Evolutionary conservation across 2,113 vertebrate species (phyloP), one percentile per base, ranked within the genome.

Genomic region (Anas platyrhynchos): DNA sequence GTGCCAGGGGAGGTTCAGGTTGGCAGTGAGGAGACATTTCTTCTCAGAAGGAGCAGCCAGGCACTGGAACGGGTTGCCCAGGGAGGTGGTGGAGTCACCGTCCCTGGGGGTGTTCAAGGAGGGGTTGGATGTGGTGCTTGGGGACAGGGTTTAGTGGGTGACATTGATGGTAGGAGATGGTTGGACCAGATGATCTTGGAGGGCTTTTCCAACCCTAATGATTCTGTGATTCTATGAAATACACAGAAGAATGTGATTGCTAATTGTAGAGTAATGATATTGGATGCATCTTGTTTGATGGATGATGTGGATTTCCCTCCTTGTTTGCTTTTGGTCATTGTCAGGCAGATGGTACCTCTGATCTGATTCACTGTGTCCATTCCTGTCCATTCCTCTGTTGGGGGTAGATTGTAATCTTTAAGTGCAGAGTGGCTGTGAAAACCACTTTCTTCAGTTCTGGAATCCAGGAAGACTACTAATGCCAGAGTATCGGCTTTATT

Each of bases 241-340:
- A 44, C 6, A 72, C 5, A 18, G 34, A 71, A 41, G 25, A 58
- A 3, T 62, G 23, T 59, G 38, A 61, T 0, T n/a, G 38, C 9
- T 29, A 48, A 48, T 31, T 43, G 67, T 75, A 75, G 78, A 82
- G 72, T 32, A 73, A 61, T 7, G 29, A 71, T 23, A 21, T 20
- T 22, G 20, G 11, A 76, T 61, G 11, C 32, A 56, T 2, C 32
- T 0, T 0, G 48, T 50, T 50, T 50, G 48, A 23, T 23, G 48
- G 22, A 50, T 50, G 22, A 50, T 50, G 48, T 50, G 48, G 48
- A 23, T 50, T 50, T 50, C 21, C 8, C 31, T 59, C 6, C 10
- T 83, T 1, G 1, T 63, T 88, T 90, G 25, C 25, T 83, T 80
- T 76, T 3, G 3, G 16, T 63, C 11, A 11, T 23, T 82, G 44